These are phyloP conservation scores for Drosophila niveifrons DNA, from an alignment of 2,888 invertebrate genomes.

Conservation along the genomic window DNA sequence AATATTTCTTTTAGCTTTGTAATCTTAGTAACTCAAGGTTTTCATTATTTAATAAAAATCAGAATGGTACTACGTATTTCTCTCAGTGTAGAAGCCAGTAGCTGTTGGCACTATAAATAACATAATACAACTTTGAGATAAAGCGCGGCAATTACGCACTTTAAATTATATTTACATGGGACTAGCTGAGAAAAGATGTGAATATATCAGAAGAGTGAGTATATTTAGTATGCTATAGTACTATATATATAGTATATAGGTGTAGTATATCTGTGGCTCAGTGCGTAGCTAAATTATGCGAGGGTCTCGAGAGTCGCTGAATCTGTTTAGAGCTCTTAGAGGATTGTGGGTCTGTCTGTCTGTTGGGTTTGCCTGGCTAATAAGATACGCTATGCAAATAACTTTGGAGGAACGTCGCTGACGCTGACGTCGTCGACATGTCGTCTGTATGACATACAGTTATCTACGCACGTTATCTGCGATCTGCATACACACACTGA, in stretches of 20 bases:
- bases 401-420: constrained; percentile 8
- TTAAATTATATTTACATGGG: constrained; percentile 30
- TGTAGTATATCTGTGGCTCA: constrained; percentile 5
- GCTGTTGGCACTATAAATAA: constrained; percentile 42
- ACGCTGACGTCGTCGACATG: constrained; percentile 48
- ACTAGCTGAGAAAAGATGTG: not conserved
- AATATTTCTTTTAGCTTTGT: no score
- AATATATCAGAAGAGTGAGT: not conserved
- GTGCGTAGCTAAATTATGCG: constrained; percentile 53
- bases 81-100: constrained; percentile 9
- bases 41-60: no score
- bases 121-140: constrained; percentile 48
- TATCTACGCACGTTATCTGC: constrained; percentile 61
- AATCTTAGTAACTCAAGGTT: no score
- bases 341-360: not conserved
- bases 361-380: constrained; percentile 47
- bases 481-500: constrained; percentile 7
- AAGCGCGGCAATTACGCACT: constrained; percentile 57
- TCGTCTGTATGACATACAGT: constrained; percentile 36
- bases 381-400: constrained; percentile 75
- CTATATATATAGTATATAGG: constrained; percentile 1
- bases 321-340: constrained; percentile 21
- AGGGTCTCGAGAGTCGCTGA: constrained; percentile 23
- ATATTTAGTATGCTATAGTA: not conserved
- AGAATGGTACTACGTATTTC: not conserved